Evolutionary conservation across 2,888 invertebrate species (phyloP).

Genomic region (Zelleria hepariella): DNA sequence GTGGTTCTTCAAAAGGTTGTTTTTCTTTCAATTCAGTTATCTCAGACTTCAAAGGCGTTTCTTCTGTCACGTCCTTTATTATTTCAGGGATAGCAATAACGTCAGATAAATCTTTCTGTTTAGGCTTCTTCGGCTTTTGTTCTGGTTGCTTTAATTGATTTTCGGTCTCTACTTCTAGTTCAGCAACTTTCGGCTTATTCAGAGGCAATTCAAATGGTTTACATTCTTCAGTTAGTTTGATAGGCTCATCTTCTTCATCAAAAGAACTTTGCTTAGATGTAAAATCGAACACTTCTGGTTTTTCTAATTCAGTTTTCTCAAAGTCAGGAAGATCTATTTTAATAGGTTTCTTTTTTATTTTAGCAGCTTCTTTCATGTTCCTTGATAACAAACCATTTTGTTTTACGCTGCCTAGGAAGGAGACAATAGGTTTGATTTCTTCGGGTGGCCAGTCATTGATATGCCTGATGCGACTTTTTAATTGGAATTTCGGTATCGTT

Average conservation of each 20-base stretch:
- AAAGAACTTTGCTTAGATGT: background rate
- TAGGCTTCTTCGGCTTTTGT: background rate
- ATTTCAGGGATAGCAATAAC: too few species aligned
- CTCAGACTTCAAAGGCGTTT: slow-evolving; percentile 13
- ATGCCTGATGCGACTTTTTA: slow-evolving; percentile 79
- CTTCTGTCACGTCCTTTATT: background rate
- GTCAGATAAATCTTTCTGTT: too few species aligned
- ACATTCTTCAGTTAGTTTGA: background rate
- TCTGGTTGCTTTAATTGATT: background rate
- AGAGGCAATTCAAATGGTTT: background rate
- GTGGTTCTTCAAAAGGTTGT: background rate
- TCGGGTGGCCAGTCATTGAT: slow-evolving; percentile 76
- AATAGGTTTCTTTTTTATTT: slow-evolving; percentile 72
- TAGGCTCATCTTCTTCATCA: background rate
- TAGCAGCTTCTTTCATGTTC: slow-evolving; percentile 78
- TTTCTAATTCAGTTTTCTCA: slow-evolving; percentile 62
- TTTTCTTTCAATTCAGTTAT: background rate
- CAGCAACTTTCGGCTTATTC: background rate
- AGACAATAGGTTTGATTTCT: slow-evolving; percentile 62
- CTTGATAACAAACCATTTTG: slow-evolving; percentile 79
- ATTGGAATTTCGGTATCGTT: slow-evolving; percentile 76
- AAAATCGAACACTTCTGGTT: slow-evolving; percentile 24
- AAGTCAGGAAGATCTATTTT: slow-evolving; percentile 65
- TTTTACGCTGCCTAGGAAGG: slow-evolving; percentile 68
- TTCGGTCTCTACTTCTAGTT: background rate